These are phyloP conservation scores for Myripristis jacobus DNA, from an alignment of 2,797 vertebrate species.

Conservation along the genomic window DNA sequence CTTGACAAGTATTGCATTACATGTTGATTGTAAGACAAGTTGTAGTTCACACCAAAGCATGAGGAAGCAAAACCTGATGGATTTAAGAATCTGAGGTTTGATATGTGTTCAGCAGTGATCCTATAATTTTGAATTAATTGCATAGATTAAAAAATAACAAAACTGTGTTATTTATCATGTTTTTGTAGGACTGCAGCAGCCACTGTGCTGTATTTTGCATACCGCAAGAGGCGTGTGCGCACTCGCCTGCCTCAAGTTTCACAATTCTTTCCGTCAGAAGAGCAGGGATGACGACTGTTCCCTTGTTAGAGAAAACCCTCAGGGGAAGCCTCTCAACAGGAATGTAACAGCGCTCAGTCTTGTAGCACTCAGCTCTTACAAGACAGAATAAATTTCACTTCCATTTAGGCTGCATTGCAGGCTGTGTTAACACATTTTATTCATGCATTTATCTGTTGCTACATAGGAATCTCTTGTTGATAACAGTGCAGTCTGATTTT, in stretches of 20 bases:
- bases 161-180: neutral
- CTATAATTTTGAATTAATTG: neutral
- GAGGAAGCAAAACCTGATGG: neutral
- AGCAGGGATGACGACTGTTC: constrained; percentile 21
- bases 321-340: constrained; percentile 47
- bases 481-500: too few species aligned
- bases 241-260: constrained; percentile 62
- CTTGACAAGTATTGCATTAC: too few species aligned
- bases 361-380: constrained; percentile 41
- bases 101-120: neutral
- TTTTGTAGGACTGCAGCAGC: neutral
- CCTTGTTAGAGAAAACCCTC: constrained; percentile 45
- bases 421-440: neutral
- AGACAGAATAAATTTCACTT: constrained; percentile 26
- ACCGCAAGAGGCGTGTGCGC: constrained; percentile 47
- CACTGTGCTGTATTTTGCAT: neutral
- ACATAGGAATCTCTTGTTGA: neutral
- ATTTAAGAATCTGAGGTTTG: neutral
- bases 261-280: constrained; percentile 22
- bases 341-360: constrained; percentile 64
- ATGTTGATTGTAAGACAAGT: neutral
- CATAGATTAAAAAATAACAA: too few species aligned
- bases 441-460: neutral
- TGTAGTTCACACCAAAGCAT: neutral
- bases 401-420: neutral